Evolutionary conservation across 2,888 invertebrate genomes (phyloP), one percentile per base, ranked within the genome.

Genomic region (Tetranychus piercei): DNA sequence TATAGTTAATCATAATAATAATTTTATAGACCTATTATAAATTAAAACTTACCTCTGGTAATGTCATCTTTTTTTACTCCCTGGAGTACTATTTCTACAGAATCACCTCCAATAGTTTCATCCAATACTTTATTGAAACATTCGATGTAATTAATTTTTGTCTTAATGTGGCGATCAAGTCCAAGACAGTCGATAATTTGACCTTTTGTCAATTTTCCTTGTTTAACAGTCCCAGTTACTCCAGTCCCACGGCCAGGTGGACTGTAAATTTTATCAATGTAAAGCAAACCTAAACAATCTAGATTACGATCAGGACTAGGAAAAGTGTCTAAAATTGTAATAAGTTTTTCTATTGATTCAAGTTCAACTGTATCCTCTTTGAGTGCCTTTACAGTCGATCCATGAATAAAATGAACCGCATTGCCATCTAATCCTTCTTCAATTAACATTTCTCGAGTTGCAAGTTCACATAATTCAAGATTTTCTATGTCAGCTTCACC

Each of bases 11-110:
- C 55, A 55, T 34, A 1, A n/a, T n/a, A 45, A 8, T 8, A 45
- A 55, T 55, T 55, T 15, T 55, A 55, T 2, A 0, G 6, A 55
- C 2, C 15, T 8, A 34, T 34, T 34, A 4, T 4, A 34, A 34
- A 34, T 55, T 7, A 7, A 15, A 2, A 15, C 55, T 55, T 15
- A 55, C 55, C 55, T 55, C 55, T 55, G 6, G 15, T 55, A 5
- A 69, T 23, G 8, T 69, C 69, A 69, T 20, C 20, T 69, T 23
- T 69, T 22, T 69, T 69, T 20, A 69, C 69, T 20, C 69, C 69
- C 20, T 69, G 20, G 0, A 69, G 69, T 3, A 69, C 22, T 20
- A 69, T 69, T 69, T 69, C 69, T 2, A 69, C 69, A 20, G 69
- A 69, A 23, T 69, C 69, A 20, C 69, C 69, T 20, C 4, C 69